Percentiles rank a stretch among this genome's conserved stretches.
Evolutionary conservation across 2,113 vertebrate species (phyloP).

Genomic region (Otocyon megalotis): DNA sequence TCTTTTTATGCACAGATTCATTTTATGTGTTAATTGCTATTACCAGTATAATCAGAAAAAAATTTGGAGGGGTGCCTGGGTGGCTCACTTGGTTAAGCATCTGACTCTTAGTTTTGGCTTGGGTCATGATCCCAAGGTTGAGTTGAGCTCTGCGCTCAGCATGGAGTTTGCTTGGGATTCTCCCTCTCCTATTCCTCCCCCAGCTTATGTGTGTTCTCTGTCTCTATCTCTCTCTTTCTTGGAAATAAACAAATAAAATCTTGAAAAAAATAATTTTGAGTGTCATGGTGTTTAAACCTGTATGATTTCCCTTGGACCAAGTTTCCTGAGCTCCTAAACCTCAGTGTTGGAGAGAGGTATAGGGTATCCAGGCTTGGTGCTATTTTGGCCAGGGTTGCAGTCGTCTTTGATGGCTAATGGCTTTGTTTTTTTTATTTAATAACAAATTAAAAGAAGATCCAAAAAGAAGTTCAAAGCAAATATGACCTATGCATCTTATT

Average conservation of each 20-base stretch:
- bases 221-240: neutral
- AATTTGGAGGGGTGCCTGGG: neutral
- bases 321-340: neutral
- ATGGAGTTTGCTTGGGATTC: neutral
- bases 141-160: neutral
- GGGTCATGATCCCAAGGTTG: neutral
- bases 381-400: neutral
- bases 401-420: neutral
- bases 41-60: neutral
- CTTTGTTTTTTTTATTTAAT: neutral
- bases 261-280: neutral
- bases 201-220: neutral
- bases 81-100: neutral
- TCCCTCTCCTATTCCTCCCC: neutral
- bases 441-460: conserved; percentile 39
- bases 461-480: conserved; percentile 46
- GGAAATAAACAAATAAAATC: neutral
- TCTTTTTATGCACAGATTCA: conserved; percentile 7
- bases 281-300: neutral
- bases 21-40: neutral
- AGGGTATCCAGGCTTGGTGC: neutral
- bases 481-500: conserved; percentile 26
- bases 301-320: neutral
- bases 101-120: no score
- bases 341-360: neutral